Base-by-base conservation (phyloP, 2,888 invertebrate species). In the Slavum lentiscoides region DNA sequence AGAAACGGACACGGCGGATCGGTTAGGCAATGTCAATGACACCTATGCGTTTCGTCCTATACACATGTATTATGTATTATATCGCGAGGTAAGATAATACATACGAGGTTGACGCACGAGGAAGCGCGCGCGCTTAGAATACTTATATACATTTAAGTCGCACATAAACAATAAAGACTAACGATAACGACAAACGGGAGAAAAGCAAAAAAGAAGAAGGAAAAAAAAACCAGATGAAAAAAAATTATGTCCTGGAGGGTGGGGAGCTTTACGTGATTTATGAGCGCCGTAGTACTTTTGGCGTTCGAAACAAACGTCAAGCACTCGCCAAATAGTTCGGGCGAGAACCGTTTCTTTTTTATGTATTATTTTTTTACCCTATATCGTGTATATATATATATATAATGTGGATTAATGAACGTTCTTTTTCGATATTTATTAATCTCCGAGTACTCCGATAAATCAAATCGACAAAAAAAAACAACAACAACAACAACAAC, bases 401-500 rank as follows among this genome's bases (percentile, higher is more conserved):
- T 15, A 68, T 68, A 80, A 80, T 72, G 64, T 43, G 80, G 72
- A 80, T 77, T 77, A 77, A 77, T 77, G 72, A 80, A 80, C 72
- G 80, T 72, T 72, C 59, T 49, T 59, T 68, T 76, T 76, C 80
- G 64, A 70, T 80, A 80, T 72, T 80, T 80, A 72, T 80, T 70
- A 80, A 80, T 80, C 80, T 80, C 70, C 19, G 80, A 53, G 69
- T 70, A 70, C 80, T 69, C 55, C 72, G 30, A 80, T 80, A 70
- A 80, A 80, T 80, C 80, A 80, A 70, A 80, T 64, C 80, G 68
- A 37, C 21, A 55, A 43, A 43, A 62, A 58, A 74, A 23, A 23
- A 73, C 49, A 64, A 55, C 19, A 39, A 74, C 30, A 58, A 67
- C 67, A 49, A 67, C 43, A 43, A 67, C 43, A 43, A 43, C 43